Evolutionary conservation across 2,888 invertebrate genomes (phyloP).

Genomic region (Rhogogaster chlorosoma): DNA sequence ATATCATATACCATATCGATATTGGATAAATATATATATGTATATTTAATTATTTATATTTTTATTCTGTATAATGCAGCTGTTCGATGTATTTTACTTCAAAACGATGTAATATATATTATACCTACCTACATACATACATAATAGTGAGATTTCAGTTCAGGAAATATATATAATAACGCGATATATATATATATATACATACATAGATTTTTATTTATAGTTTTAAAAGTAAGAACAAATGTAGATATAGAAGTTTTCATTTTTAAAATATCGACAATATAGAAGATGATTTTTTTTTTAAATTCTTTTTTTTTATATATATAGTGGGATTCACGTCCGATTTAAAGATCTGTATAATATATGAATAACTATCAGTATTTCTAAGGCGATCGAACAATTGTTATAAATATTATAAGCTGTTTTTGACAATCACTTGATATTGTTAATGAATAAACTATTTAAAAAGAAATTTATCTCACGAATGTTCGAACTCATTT

Average conservation of each 20-base stretch:
- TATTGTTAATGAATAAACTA: conserved; percentile 23
- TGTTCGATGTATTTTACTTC: neutral
- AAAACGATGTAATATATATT: neutral
- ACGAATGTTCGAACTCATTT: neutral
- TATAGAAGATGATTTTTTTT: neutral
- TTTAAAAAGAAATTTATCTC: neutral
- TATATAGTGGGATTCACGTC: neutral
- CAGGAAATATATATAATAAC: conserved; percentile 26
- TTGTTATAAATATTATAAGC: neutral
- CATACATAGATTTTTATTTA: neutral
- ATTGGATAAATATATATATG: neutral
- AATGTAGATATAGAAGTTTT: conserved; percentile 20
- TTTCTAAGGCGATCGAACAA: neutral
- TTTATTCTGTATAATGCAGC: neutral
- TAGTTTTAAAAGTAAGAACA: neutral
- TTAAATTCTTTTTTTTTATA: no score
- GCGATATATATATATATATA: neutral
- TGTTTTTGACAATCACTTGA: neutral
- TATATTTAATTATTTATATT: conserved; percentile 30
- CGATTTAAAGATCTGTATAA: neutral
- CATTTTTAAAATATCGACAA: neutral
- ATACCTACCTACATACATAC: neutral
- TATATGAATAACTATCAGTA: neutral
- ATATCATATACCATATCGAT: neutral
- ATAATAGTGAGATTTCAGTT: conserved; percentile 37